Evolutionary conservation across 2,888 invertebrate genomes (phyloP), one percentile per base, ranked within the genome.

Genomic region (Lithophane semibrunnea): DNA sequence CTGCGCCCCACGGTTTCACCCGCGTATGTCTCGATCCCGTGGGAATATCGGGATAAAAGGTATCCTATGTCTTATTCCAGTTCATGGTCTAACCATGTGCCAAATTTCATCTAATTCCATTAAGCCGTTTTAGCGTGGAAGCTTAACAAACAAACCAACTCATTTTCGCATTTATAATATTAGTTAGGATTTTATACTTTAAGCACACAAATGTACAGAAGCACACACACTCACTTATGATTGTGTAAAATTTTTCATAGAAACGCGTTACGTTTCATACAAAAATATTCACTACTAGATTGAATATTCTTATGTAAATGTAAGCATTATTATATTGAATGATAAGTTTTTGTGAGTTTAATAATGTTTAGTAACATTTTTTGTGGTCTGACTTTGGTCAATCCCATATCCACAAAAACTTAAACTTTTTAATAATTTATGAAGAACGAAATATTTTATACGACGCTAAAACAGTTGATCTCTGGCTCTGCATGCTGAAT

Each of bases 291-390:
- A 0, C 37, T 16, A 58, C 42, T 44, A 56, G 80, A 75, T 73
- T 73, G 18, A 52, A 37, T 73, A 24, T 82, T 78, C 54, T 52
- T 56, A 49, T 65, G 58, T 78, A 76, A 78, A 82, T 78, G 54
- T 73, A 75, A 60, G 12, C 63, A 61, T 74, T 47, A 72, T 73
- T 64, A 29, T 78, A 63, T 75, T 77, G 42, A 75, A 75, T 61
- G 42, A 60, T 52, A 61, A 69, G 24, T 83, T 83, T 88, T 87
- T 86, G 67, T 29, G 2, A 21, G 56, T 67, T 56, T 77, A 82
- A 75, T 77, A 58, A 75, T 71, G 81, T 80, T 87, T 67, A 67
- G 77, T 74, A 80, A 84, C 61, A 72, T 83, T 84, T 84, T 84
- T 87, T 83, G 73, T 60, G 63, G 56, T 29, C 66, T 44, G 67